Evolutionary conservation across 2,113 vertebrate genomes (phyloP).

Genomic region (Cavia aperea): DNA sequence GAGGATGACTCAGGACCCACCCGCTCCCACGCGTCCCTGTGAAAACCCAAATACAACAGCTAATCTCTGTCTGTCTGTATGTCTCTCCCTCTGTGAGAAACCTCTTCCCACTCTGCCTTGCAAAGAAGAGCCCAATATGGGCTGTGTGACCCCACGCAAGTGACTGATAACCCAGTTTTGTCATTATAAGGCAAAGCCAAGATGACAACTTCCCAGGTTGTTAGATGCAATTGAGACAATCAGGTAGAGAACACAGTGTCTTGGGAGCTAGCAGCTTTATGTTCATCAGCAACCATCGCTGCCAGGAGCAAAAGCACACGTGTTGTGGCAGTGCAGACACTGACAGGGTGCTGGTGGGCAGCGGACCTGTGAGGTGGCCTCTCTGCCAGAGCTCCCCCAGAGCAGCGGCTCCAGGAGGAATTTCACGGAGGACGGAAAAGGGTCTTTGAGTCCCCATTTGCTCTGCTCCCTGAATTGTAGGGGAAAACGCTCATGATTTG

Average conservation of each 20-base stretch:
- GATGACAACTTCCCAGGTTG: neutral
- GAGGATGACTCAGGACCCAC: neutral
- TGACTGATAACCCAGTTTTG: neutral
- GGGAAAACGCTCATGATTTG: neutral
- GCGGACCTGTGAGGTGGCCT: neutral
- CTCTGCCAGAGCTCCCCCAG: neutral
- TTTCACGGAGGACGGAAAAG: neutral
- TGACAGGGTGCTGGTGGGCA: slow-evolving; percentile 14
- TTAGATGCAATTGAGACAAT: neutral
- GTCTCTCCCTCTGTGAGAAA: neutral
- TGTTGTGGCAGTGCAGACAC: neutral
- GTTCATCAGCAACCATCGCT: slow-evolving; percentile 45
- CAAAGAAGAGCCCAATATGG: neutral
- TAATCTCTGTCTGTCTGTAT: neutral
- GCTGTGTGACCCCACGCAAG: neutral
- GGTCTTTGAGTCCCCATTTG: neutral
- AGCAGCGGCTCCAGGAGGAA: neutral
- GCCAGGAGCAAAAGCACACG: neutral
- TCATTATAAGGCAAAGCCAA: neutral
- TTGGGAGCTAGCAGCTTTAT: slow-evolving; percentile 37
- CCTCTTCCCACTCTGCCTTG: neutral
- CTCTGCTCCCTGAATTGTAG: neutral
- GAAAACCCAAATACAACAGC: neutral
- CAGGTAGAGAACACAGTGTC: neutral
- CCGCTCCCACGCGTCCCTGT: neutral